These are phyloP conservation scores for Kryphioiulus occultus DNA, from an alignment of 2,888 invertebrate species.

Conservation along the genomic window DNA sequence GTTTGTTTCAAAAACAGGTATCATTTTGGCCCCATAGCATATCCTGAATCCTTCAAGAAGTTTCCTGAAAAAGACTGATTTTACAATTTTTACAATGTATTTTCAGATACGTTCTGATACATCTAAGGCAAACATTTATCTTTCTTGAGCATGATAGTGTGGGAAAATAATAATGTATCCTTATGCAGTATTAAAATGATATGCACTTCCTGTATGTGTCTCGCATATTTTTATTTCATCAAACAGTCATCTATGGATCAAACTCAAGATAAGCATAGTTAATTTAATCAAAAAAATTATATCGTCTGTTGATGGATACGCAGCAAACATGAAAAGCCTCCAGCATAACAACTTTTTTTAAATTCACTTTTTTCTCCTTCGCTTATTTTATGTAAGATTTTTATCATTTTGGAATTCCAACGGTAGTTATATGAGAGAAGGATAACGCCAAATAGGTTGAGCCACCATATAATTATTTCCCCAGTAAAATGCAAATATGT, in stretches of 20 bases:
- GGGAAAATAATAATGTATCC: neutral
- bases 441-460: slow-evolving; percentile 9
- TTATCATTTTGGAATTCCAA: neutral
- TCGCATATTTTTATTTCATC: neutral
- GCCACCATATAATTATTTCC: neutral
- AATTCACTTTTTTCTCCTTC: neutral
- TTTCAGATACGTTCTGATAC: neutral
- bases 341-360: neutral
- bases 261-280: neutral
- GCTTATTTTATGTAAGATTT: neutral
- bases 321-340: neutral
- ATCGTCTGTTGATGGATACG: neutral
- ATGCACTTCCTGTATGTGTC: neutral
- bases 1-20: too few species aligned
- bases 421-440: neutral
- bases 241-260: neutral
- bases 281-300: neutral
- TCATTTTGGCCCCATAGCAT: too few species aligned
- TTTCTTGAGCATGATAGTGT: neutral
- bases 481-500: neutral
- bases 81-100: too few species aligned
- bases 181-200: neutral
- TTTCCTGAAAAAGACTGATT: too few species aligned
- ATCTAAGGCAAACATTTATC: neutral
- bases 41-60: too few species aligned